Evolutionary conservation across 2,888 invertebrate species (phyloP), one percentile per base, ranked within the genome.

Genomic region (Ornithoptera priamus): DNA sequence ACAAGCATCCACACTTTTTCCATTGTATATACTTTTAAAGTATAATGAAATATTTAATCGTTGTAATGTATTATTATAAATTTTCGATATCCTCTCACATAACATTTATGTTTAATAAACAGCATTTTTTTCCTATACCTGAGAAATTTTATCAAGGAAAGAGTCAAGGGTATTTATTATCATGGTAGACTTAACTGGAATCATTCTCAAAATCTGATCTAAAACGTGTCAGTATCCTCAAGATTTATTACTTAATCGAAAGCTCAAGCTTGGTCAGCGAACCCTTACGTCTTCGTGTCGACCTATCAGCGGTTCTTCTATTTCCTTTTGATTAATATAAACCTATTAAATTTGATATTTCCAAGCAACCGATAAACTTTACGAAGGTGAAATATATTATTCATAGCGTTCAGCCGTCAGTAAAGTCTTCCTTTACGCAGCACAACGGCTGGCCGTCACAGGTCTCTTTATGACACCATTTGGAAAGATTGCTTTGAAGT

Each of bases 391-490:
- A 59, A 68, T 68, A 50, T 63, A 68, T 68, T 68, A 63, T 63
- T 63, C 63, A 68, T 36, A 63, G 57, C 59, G 20, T 68, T 62
- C 63, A 30, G 63, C 63, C 50, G 53, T 63, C 68, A 50, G 30
- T 59, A 36, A 65, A 62, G 72, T 64, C 65, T 42, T 62, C 62
- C 20, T 68, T 50, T 61, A 65, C 63, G 46, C 61, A 63, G 62
- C 30, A 63, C 80, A 62, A 58, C 30, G 63, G 80, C 53, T 17
- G 59, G 63, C 58, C 50, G 46, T 50, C 67, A 30, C 67, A 62
- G 62, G 67, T 79, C 83, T 75, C 79, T 80, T 89, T 89, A 88
- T 86, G 82, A 81, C 79, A 78, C 82, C 85, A 85, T 88, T 88
- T 85, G 81, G 81, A 67, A 82, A 83, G 86, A 87, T 86, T 87